Conservation (phyloP, 2,797 vertebrate species). For the Bucorvus abyssinicus region DNA sequence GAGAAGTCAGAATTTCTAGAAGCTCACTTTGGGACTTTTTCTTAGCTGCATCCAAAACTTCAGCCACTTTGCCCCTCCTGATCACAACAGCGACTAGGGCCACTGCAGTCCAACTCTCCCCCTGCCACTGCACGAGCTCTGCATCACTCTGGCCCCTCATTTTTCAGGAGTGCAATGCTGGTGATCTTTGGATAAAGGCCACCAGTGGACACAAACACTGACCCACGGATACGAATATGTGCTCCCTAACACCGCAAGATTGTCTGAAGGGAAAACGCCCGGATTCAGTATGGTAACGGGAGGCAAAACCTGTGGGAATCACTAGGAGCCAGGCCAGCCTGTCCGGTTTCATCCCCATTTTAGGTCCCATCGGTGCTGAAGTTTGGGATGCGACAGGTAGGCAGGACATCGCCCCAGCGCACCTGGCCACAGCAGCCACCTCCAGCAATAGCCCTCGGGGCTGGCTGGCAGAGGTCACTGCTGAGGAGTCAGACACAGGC, state of each 20-base stretch:
- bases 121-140: neutral
- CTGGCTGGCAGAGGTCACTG: neutral
- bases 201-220: neutral
- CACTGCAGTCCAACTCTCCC: neutral
- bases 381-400: neutral
- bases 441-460: neutral
- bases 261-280: neutral
- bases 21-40: neutral
- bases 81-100: neutral
- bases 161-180: neutral
- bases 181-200: neutral
- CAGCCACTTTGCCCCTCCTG: neutral
- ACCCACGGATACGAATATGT: neutral
- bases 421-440: neutral
- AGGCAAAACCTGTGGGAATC: neutral
- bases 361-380: fast-evolving
- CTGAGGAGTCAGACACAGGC: neutral
- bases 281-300: fast-evolving
- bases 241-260: neutral
- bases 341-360: fast-evolving
- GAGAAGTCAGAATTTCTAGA: neutral
- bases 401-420: neutral
- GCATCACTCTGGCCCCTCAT: neutral
- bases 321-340: neutral
- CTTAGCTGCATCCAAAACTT: neutral